Percentiles rank a stretch among this genome's conserved stretches.
Conservation (phyloP, 2,888 invertebrate species). For the Yponomeuta plumbellus region DNA sequence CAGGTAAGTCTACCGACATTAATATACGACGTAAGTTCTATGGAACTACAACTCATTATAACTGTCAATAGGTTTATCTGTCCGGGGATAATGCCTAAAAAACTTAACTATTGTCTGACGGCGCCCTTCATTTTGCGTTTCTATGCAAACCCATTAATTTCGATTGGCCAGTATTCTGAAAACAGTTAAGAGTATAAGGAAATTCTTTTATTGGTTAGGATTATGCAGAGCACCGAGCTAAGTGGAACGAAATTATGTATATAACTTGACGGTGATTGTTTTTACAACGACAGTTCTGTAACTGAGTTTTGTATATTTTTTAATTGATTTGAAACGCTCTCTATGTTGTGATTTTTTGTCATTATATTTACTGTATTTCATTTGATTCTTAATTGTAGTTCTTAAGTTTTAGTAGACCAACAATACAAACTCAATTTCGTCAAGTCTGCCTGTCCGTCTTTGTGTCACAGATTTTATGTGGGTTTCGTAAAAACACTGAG, state of each 20-base stretch:
- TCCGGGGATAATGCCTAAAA: too few species aligned
- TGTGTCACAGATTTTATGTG: too few species aligned
- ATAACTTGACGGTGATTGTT: neutral
- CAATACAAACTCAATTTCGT: too few species aligned
- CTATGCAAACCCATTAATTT: neutral
- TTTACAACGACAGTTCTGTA: neutral
- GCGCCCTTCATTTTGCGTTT: too few species aligned
- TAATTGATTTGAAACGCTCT: constrained; percentile 23
- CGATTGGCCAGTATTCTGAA: constrained; percentile 16
- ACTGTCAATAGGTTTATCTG: too few species aligned
- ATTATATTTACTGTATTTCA: constrained; percentile 16
- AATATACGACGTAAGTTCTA: too few species aligned
- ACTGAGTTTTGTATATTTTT: constrained; percentile 15
- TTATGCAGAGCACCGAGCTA: neutral
- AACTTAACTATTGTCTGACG: too few species aligned
- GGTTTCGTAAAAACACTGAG: too few species aligned
- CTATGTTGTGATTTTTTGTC: constrained; percentile 26
- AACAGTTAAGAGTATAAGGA: constrained; percentile 5
- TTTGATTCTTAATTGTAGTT: neutral
- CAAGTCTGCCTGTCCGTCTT: too few species aligned
- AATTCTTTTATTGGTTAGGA: neutral
- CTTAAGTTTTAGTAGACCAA: neutral
- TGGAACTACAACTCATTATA: too few species aligned
- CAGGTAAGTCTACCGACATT: too few species aligned
- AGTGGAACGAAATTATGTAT: neutral